Percentiles rank a stretch among this genome's conserved stretches.
Conservation (phyloP, 2,113 vertebrate species). For the Istiophorus platypterus region DNA sequence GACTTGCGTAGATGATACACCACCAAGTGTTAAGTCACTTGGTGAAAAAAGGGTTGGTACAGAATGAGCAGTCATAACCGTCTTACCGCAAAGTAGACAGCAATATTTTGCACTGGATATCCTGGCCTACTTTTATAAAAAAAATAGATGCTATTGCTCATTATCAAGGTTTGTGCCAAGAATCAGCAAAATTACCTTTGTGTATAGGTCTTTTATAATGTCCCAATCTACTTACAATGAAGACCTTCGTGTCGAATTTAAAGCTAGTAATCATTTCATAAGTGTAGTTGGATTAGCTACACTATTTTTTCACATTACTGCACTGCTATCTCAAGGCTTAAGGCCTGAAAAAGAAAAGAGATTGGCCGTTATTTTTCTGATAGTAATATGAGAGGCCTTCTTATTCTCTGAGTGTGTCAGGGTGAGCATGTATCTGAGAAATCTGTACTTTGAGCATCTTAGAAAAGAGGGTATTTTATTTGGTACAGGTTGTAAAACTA, state of each 20-base stretch:
- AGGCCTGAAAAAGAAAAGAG: neutral
- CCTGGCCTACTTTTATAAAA: neutral
- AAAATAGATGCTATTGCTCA: neutral
- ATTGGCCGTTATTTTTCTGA: conserved; percentile 5
- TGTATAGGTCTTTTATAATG: too few relatives aligned
- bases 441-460: neutral
- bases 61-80: neutral
- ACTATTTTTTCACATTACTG: neutral
- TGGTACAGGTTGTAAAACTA: neutral
- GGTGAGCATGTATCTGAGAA: conserved; percentile 20
- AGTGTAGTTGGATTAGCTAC: neutral
- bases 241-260: neutral
- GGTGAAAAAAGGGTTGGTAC: neutral
- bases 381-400: neutral
- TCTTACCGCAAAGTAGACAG: too few relatives aligned
- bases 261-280: neutral
- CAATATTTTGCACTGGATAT: neutral
- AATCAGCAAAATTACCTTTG: neutral
- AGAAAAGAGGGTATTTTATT: neutral
- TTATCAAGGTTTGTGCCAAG: neutral
- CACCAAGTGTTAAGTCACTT: neutral
- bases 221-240: neutral
- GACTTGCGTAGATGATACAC: neutral
- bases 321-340: conserved; percentile 4
- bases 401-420: conserved; percentile 16